These are phyloP conservation scores for Orthosia cruda DNA, from an alignment of 2,888 invertebrate genomes.

Conservation along the genomic window DNA sequence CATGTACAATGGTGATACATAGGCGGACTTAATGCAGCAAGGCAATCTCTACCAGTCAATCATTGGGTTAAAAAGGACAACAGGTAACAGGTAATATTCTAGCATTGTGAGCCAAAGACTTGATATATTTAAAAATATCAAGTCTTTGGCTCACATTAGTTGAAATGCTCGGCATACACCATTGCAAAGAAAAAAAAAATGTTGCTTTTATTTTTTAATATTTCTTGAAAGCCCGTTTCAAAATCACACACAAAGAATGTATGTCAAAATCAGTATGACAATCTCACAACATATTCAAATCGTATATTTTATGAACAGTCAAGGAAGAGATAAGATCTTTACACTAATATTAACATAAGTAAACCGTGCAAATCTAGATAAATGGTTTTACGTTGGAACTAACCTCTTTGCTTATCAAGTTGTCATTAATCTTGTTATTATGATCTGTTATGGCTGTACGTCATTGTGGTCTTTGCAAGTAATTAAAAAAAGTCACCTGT, in stretches of 20 bases:
- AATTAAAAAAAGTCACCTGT: slow-evolving; percentile 24
- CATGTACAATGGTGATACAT: too few species aligned
- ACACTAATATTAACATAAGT: slow-evolving; percentile 34
- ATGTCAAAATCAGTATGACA: slow-evolving; percentile 31
- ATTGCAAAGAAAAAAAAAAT: too few species aligned
- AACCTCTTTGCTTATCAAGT: slow-evolving; percentile 64
- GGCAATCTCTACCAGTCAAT: too few species aligned
- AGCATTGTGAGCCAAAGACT: too few species aligned
- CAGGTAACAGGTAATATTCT: too few species aligned
- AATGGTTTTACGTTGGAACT: slow-evolving; percentile 25
- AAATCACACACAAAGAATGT: background rate
- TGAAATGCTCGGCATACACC: too few species aligned
- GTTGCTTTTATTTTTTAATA: background rate
- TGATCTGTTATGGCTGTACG: slow-evolving; percentile 36
- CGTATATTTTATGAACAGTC: slow-evolving; percentile 23
- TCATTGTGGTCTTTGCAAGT: slow-evolving; percentile 5
- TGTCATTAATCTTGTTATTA: slow-evolving; percentile 48
- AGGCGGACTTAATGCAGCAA: too few species aligned
- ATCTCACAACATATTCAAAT: slow-evolving; percentile 19
- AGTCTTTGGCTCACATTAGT: too few species aligned
- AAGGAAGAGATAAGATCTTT: slow-evolving; percentile 45
- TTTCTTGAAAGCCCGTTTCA: background rate
- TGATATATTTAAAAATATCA: too few species aligned
- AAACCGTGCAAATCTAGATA: slow-evolving; percentile 58
- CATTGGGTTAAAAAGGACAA: too few species aligned